A percentile compares a stretch with the other conserved stretches of the same genome.
phyloP scores from a whole-genome alignment of 2,888 invertebrate genomes.

The Synanthedon formicaeformis region DNA sequence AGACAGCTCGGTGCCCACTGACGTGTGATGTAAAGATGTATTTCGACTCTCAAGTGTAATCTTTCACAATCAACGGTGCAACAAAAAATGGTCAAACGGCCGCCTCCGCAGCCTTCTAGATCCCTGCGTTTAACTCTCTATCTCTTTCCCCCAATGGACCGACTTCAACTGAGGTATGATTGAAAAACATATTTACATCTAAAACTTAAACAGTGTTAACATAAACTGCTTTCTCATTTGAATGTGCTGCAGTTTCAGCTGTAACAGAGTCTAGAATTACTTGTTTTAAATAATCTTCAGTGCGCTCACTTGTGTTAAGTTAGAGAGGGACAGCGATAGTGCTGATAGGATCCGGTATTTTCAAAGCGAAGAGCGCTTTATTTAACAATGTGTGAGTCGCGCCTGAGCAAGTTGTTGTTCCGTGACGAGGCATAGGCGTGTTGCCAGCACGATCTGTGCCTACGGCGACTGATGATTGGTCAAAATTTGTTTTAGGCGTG shows the following conservation, averaged over 20 bases:
- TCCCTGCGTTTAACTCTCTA: conserved; percentile 43
- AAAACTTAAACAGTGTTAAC: too few species aligned
- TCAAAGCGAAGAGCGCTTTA: conserved; percentile 55
- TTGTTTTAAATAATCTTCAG: too few species aligned
- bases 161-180: conserved; percentile 15
- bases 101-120: conserved; percentile 65
- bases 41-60: conserved; percentile 72
- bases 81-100: conserved; percentile 70
- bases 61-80: conserved; percentile 69
- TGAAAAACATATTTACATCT: too few species aligned
- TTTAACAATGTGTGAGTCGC: conserved; percentile 69
- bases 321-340: conserved; percentile 50
- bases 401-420: conserved; percentile 60
- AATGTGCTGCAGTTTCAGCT: too few species aligned
- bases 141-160: conserved; percentile 49
- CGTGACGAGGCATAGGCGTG: conserved; percentile 69
- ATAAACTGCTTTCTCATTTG: too few species aligned
- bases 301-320: conserved; percentile 11
- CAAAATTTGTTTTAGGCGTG: conserved; percentile 59
- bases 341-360: conserved; percentile 53
- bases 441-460: conserved; percentile 64
- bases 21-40: conserved; percentile 72
- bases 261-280: too few species aligned
- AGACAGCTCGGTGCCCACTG: conserved; percentile 70
- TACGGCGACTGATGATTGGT: conserved; percentile 49